A percentile compares a stretch with the other conserved stretches of the same genome.
These are phyloP conservation scores for Drosophila recens DNA, from an alignment of 2,888 invertebrate species.

Conservation along the genomic window DNA sequence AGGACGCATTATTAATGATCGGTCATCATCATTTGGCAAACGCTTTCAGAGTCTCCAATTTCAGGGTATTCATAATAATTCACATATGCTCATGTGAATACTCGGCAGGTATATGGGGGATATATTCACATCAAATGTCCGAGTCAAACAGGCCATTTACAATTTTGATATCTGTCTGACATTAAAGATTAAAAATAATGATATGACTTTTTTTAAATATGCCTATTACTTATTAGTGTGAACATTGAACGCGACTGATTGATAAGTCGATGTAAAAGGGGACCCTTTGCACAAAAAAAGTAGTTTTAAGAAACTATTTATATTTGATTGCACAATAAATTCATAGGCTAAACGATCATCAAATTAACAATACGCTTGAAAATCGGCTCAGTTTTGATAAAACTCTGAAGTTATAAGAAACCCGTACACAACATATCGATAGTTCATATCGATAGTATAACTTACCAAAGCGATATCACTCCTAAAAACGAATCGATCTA, in stretches of 20 bases:
- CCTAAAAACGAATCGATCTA: no score
- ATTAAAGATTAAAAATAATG: not conserved
- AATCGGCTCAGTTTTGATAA: no score
- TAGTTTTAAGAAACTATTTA: no score
- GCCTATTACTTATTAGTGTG: not conserved
- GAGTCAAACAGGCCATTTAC: not conserved
- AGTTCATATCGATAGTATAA: no score
- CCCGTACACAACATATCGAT: no score
- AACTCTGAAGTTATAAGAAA: no score
- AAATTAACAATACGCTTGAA: no score
- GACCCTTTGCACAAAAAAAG: no score
- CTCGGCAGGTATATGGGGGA: not conserved
- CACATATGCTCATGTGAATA: not conserved
- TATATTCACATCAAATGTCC: not conserved
- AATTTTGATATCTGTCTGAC: not conserved
- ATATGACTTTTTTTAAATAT: no score
- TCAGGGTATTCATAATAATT: constrained; percentile 28
- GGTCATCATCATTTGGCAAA: constrained; percentile 53
- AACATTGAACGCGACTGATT: not conserved
- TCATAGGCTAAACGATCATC: no score
- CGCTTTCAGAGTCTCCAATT: constrained; percentile 41
- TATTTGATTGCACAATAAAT: no score
- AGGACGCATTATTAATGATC: constrained; percentile 55
- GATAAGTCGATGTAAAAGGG: not conserved
- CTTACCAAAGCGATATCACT: no score